A percentile compares a stretch with the other conserved stretches of the same genome.
phyloP scores from a whole-genome alignment of 1,140 invertebrate species.

The Tetragonula clypearis region DNA sequence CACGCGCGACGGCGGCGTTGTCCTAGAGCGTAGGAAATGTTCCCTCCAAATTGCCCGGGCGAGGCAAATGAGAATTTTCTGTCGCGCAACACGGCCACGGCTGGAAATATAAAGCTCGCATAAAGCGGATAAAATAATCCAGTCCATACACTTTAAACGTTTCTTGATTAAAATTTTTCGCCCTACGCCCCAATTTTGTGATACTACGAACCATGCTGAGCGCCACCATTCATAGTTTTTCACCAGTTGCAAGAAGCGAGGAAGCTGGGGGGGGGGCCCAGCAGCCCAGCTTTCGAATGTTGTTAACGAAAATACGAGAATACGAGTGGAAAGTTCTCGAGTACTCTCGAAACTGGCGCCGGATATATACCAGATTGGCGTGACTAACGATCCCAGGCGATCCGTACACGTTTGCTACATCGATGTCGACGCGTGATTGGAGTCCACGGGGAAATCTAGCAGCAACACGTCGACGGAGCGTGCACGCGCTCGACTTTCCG shows the following conservation, averaged over 20 bases:
- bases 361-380: neutral
- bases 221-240: no score
- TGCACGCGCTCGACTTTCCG: conserved; percentile 51
- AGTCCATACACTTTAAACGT: neutral
- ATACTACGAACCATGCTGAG: no score
- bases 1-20: neutral
- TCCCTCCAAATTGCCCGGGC: neutral
- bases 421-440: conserved; percentile 75
- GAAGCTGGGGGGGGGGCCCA: no score
- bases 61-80: neutral
- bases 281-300: no score
- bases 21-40: neutral
- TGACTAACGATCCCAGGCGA: conserved; percentile 47
- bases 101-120: neutral
- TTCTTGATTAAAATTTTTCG: neutral
- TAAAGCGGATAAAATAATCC: neutral
- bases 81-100: neutral
- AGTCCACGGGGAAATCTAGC: conserved; percentile 78
- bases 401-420: conserved; percentile 57
- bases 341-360: no score
- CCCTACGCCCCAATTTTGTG: no score
- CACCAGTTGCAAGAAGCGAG: no score
- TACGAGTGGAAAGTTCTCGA: no score
- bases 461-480: conserved; percentile 65
- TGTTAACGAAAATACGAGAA: no score